phyloP scores from a whole-genome alignment of 2,888 invertebrate genomes.

The Steinernema carpocapsae region DNA sequence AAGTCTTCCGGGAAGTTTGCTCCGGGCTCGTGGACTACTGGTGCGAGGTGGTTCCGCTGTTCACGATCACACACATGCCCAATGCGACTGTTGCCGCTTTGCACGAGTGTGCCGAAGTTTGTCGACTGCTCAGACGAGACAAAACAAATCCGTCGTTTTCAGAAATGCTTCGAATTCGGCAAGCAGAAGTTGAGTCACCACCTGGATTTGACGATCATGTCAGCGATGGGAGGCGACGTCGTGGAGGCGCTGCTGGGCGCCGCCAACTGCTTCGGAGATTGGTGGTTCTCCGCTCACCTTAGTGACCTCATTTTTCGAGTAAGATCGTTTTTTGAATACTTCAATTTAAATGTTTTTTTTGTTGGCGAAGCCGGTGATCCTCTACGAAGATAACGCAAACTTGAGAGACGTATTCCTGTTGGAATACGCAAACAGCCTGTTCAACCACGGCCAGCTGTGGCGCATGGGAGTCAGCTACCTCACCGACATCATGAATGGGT shows the following conservation, averaged over 20 bases:
- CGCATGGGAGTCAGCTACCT: background rate
- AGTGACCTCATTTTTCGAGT: conserved; percentile 11
- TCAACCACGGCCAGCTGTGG: background rate
- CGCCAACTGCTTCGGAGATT: conserved; percentile 20
- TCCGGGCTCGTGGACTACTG: background rate
- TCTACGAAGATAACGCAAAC: conserved; percentile 16
- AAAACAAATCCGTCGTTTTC: background rate
- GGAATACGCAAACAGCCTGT: background rate
- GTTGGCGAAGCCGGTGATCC: conserved; percentile 14
- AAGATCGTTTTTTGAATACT: too few relatives aligned
- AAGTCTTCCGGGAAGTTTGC: background rate
- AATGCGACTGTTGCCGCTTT: background rate
- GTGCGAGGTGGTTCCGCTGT: conserved; percentile 18
- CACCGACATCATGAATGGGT: background rate
- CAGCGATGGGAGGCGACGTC: background rate
- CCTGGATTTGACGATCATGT: conserved; percentile 8
- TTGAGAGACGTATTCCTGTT: conserved; percentile 18
- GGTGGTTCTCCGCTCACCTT: conserved; percentile 24
- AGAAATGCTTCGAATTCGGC: conserved; percentile 3
- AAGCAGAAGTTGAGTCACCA: background rate
- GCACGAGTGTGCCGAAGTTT: background rate
- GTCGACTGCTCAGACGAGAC: background rate
- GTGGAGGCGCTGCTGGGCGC: conserved; percentile 14
- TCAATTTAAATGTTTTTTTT: background rate
- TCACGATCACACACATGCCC: conserved; percentile 3